Percentiles rank a stretch among this genome's conserved stretches.
These are phyloP conservation scores for Isoperla grammatica DNA, from an alignment of 2,888 invertebrate genomes.

Conservation along the genomic window DNA sequence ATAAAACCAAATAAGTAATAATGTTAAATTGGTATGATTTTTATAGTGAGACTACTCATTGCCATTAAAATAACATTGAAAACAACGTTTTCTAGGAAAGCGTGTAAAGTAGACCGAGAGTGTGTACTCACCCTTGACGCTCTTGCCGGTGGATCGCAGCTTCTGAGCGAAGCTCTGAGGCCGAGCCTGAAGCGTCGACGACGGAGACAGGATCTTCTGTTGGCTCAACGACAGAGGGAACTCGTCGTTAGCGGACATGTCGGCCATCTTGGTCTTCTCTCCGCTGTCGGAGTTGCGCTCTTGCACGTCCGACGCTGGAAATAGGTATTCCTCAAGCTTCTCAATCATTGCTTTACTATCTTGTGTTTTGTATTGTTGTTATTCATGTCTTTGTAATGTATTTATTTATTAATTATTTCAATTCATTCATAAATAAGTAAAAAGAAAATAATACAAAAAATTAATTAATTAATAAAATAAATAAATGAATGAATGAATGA, in stretches of 20 bases:
- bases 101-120: too few species aligned
- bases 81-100: too few species aligned
- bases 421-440: conserved; percentile 15
- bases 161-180: conserved; percentile 89
- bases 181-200: conserved; percentile 52
- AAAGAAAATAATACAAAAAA: too few species aligned
- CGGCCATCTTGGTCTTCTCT: conserved; percentile 39
- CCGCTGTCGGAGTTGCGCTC: conserved; percentile 46
- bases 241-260: conserved; percentile 37
- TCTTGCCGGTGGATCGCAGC: conserved; percentile 75
- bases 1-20: too few species aligned
- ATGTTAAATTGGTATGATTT: too few species aligned
- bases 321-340: not conserved
- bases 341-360: not conserved
- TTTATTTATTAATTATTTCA: not conserved
- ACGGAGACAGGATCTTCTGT: conserved; percentile 44
- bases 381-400: not conserved
- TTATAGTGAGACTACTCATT: too few species aligned
- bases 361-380: too few species aligned
- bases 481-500: too few species aligned
- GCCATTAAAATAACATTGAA: too few species aligned
- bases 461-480: too few species aligned
- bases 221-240: conserved; percentile 26
- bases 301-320: conserved; percentile 56
- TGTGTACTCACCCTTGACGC: conserved; percentile 63